These are phyloP conservation scores for Phengaris arion DNA, from an alignment of 2,888 invertebrate genomes.

Conservation along the genomic window DNA sequence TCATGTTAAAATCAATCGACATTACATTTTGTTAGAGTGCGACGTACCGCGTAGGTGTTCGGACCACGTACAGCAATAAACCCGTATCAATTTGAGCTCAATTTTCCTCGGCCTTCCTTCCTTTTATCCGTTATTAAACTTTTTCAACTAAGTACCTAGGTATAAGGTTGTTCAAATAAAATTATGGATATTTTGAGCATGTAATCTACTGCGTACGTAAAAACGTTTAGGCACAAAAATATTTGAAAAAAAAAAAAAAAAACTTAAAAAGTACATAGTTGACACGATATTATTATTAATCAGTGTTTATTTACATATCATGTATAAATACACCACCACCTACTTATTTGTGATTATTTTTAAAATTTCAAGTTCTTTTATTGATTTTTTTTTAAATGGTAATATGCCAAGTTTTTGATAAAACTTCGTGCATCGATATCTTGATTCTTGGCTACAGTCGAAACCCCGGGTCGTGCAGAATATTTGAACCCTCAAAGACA, in stretches of 20 bases:
- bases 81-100: background rate
- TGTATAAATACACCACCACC: no score
- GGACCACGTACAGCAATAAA: background rate
- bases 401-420: background rate
- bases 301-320: no score
- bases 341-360: background rate
- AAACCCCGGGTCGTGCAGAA: background rate
- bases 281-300: no score
- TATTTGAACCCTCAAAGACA: constrained; percentile 13
- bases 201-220: no score
- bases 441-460: constrained; percentile 3
- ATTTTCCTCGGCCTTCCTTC: background rate
- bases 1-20: background rate
- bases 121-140: background rate
- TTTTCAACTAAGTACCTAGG: no score
- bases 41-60: background rate
- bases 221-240: no score
- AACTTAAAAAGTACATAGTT: no score
- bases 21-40: background rate
- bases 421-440: background rate
- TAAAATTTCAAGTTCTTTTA: background rate
- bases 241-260: no score
- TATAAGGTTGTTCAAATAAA: no score
- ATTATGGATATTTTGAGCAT: no score
- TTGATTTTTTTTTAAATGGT: background rate